These are phyloP conservation scores for Ceratina japonica DNA, from an alignment of 1,140 invertebrate genomes.

Conservation along the genomic window DNA sequence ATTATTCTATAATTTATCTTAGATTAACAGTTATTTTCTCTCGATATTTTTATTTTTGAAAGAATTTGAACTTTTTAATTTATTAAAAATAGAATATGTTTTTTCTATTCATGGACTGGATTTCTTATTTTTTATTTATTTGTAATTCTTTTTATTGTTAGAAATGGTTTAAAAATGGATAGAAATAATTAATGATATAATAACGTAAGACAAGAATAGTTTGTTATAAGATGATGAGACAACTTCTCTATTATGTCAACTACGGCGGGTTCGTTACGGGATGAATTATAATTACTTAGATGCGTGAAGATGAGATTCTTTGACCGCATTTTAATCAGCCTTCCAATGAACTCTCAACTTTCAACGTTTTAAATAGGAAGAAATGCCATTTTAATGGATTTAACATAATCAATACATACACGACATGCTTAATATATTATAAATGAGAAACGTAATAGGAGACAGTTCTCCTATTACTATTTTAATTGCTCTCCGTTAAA, in stretches of 20 bases:
- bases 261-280: slow-evolving; percentile 1
- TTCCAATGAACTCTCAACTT: background rate
- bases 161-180: too few relatives aligned
- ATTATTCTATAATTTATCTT: too few relatives aligned
- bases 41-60: too few relatives aligned
- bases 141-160: too few relatives aligned
- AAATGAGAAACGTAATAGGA: background rate
- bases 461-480: background rate
- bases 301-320: background rate
- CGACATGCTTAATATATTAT: background rate
- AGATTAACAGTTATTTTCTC: too few relatives aligned
- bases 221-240: background rate
- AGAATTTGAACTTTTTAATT: too few relatives aligned
- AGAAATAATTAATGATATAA: background rate
- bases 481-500: slow-evolving; percentile 1
- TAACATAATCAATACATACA: background rate
- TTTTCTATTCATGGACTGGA: too few relatives aligned
- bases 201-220: background rate
- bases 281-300: slow-evolving; percentile 23
- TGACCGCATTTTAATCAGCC: slow-evolving; percentile 3
- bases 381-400: background rate
- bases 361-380: background rate
- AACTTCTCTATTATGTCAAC: background rate
- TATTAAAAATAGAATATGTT: too few relatives aligned
- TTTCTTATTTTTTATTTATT: too few relatives aligned